Conservation (phyloP, 1,140 invertebrate species). For the Lordiphosa collinella region DNA sequence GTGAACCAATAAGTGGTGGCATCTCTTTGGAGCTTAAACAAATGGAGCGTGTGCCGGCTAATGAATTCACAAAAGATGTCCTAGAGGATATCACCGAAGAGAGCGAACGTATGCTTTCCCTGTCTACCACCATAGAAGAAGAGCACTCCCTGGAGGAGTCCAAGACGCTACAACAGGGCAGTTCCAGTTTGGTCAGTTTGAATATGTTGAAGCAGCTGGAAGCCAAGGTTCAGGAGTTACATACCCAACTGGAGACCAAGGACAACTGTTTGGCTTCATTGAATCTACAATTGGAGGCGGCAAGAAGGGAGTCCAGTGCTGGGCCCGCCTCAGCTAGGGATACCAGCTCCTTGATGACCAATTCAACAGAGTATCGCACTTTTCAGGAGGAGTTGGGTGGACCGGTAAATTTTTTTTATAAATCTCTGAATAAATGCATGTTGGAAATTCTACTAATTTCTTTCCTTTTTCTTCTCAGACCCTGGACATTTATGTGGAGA, state of each 20-base stretch:
- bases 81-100: slow-evolving; percentile 78
- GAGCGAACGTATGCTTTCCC: slow-evolving; percentile 61
- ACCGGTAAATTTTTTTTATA: slow-evolving; percentile 44
- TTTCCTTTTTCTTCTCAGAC: slow-evolving; percentile 79
- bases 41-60: slow-evolving; percentile 68
- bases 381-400: slow-evolving; percentile 80
- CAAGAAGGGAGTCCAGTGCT: slow-evolving; percentile 55
- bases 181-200: slow-evolving; percentile 52
- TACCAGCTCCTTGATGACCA: slow-evolving; percentile 71
- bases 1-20: neutral
- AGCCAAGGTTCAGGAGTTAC: slow-evolving; percentile 76
- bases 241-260: slow-evolving; percentile 79
- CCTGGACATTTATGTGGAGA: slow-evolving; percentile 82
- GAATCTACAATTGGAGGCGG: slow-evolving; percentile 80
- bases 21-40: slow-evolving; percentile 44
- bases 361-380: slow-evolving; percentile 81
- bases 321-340: slow-evolving; percentile 72
- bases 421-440: neutral
- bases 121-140: slow-evolving; percentile 62
- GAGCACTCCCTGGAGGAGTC: slow-evolving; percentile 63
- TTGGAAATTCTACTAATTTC: neutral
- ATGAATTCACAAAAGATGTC: slow-evolving; percentile 68
- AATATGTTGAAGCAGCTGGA: slow-evolving; percentile 70
- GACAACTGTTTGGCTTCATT: slow-evolving; percentile 79
- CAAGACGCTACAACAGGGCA: slow-evolving; percentile 43